phyloP scores from a whole-genome alignment of 2,888 invertebrate species.

The Tinea semifulvella region DNA sequence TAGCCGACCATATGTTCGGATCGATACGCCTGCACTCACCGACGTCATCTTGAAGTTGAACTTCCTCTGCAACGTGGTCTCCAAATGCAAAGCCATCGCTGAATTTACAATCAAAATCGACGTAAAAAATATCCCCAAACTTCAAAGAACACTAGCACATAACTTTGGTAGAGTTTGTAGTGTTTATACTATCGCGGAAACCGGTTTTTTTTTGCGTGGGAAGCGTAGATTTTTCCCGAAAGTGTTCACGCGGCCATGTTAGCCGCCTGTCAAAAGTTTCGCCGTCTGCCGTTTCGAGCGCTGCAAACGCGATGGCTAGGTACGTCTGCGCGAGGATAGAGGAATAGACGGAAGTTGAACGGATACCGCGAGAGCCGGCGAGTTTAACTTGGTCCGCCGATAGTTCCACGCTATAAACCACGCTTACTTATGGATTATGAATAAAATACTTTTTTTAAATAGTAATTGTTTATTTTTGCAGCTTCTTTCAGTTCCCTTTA shows the following conservation, averaged over 20 bases:
- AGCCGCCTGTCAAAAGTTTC: slow-evolving; percentile 42
- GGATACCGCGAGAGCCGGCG: not conserved
- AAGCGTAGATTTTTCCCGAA: slow-evolving; percentile 1
- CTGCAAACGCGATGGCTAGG: slow-evolving; percentile 41
- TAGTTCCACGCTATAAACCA: not conserved
- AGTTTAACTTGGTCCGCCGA: not conserved
- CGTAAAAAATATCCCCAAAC: slow-evolving; percentile 19
- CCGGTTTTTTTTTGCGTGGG: not conserved
- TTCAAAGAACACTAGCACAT: slow-evolving; percentile 47
- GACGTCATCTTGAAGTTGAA: slow-evolving; percentile 64
- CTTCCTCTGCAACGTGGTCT: slow-evolving; percentile 62
- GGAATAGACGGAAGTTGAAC: not conserved
- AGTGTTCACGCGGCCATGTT: slow-evolving; percentile 63
- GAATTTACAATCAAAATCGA: not conserved
- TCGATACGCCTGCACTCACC: slow-evolving; percentile 64
- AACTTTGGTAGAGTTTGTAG: slow-evolving; percentile 29
- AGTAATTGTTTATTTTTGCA: too few relatives aligned
- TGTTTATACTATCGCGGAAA: slow-evolving; percentile 2
- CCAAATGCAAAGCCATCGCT: slow-evolving; percentile 57
- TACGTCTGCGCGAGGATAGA: slow-evolving; percentile 38
- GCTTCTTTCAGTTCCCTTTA: too few relatives aligned
- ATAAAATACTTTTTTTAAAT: too few relatives aligned
- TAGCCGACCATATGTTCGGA: slow-evolving; percentile 58
- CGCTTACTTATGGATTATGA: too few relatives aligned
- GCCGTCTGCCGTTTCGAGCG: slow-evolving; percentile 33